Conservation (phyloP, 2,113 vertebrate species). For the Helogale parvula region DNA sequence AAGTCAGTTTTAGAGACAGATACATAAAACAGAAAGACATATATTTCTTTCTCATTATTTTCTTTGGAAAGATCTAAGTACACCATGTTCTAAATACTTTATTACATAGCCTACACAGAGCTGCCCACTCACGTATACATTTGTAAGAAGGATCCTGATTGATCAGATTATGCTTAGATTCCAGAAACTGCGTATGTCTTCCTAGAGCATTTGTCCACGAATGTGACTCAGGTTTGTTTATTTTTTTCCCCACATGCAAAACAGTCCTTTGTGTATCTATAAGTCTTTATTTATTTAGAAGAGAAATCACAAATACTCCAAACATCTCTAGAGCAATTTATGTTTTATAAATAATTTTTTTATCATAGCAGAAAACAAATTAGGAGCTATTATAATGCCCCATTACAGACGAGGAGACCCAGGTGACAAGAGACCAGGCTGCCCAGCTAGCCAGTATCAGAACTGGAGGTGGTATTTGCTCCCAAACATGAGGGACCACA, state of each 20-base stretch:
- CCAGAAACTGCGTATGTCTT: not conserved
- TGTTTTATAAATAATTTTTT: not conserved
- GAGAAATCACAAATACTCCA: not conserved
- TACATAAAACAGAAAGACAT: not conserved
- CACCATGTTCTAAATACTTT: not conserved
- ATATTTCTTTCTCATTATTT: not conserved
- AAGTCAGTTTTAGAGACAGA: not conserved
- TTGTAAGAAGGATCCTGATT: not conserved
- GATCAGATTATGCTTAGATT: not conserved
- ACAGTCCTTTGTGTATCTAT: not conserved
- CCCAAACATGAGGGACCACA: not conserved
- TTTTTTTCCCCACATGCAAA: not conserved
- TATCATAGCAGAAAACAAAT: not conserved
- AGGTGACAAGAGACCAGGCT: not conserved
- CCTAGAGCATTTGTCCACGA: not conserved
- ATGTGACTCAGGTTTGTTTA: not conserved
- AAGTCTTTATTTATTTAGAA: not conserved
- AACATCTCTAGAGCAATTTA: not conserved
- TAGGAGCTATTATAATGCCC: not conserved
- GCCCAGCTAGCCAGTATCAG: not conserved
- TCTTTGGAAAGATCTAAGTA: not conserved
- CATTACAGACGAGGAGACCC: not conserved
- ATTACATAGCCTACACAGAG: not conserved
- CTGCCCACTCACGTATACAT: not conserved
- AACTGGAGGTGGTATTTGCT: not conserved